Conservation (phyloP, 2,888 invertebrate species). For the Drosophila mimica region DNA sequence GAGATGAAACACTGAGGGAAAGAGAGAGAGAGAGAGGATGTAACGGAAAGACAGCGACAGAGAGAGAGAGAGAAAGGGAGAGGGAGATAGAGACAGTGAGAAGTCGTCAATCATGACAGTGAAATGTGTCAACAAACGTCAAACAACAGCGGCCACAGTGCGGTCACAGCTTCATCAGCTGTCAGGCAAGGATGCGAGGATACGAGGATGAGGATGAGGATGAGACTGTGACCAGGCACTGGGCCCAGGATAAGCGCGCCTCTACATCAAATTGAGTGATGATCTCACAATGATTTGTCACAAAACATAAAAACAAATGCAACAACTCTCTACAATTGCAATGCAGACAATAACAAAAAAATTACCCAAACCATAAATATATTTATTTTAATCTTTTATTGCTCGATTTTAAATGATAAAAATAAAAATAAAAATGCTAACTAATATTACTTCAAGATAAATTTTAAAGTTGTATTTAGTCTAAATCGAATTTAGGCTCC, state of each 20-base stretch:
- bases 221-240: constrained; percentile 3
- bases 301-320: constrained; percentile 37
- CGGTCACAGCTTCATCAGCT: constrained; percentile 69
- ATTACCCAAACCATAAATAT: not conserved
- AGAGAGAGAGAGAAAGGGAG: not conserved
- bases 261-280: constrained; percentile 77
- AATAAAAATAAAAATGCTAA: too few relatives aligned
- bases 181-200: constrained; percentile 36
- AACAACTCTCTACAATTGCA: constrained; percentile 18
- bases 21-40: constrained; percentile 2
- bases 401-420: not conserved
- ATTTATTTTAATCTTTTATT: not conserved
- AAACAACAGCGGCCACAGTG: constrained; percentile 56
- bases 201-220: not conserved
- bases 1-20: constrained; percentile 25
- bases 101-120: constrained; percentile 77
- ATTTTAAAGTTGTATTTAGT: not conserved
- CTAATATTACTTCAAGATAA: too few relatives aligned
- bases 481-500: not conserved
- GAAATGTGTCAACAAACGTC: constrained; percentile 77
- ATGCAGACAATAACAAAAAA: not conserved
- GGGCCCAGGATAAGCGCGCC: constrained; percentile 54
- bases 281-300: constrained; percentile 75
- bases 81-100: constrained; percentile 6
- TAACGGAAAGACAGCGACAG: not conserved